Evolutionary conservation across 2,888 invertebrate species (phyloP).

Genomic region (Pterostichus niger): DNA sequence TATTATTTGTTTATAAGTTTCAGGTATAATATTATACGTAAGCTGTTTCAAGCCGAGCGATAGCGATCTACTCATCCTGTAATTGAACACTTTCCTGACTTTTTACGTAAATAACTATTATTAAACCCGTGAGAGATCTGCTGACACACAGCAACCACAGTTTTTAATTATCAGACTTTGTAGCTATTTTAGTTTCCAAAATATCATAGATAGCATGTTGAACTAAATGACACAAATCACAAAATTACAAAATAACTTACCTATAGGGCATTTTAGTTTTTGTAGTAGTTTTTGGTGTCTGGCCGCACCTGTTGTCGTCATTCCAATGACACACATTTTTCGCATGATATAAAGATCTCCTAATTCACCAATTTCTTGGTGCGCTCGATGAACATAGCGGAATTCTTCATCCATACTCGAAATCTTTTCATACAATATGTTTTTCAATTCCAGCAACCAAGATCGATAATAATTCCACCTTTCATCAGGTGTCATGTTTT

Average conservation of each 20-base stretch:
- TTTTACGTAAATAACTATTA: no score
- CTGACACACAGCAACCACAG: no score
- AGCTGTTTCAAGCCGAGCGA: no score
- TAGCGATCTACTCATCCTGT: no score
- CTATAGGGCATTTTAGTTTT: conserved; percentile 73
- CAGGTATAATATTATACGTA: no score
- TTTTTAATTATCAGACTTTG: no score
- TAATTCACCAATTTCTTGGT: conserved; percentile 78
- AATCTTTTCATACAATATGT: not conserved
- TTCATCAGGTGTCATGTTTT: not conserved
- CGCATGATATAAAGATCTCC: conserved; percentile 70
- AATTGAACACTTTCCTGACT: no score
- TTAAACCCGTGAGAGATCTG: no score
- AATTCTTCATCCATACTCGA: conserved; percentile 67
- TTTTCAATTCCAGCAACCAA: conserved; percentile 47
- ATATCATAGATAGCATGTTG: no score
- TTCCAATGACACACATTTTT: conserved; percentile 74
- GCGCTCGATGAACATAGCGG: conserved; percentile 72
- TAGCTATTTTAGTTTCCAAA: no score
- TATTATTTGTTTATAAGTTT: no score
- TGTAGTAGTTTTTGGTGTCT: conserved; percentile 74
- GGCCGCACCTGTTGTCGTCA: conserved; percentile 79
- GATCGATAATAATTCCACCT: conserved; percentile 64
- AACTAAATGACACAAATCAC: no score
- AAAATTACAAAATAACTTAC: not conserved